A percentile compares a stretch with the other conserved stretches of the same genome.
phyloP scores from a whole-genome alignment of 1,140 invertebrate species.

The Caligus rogercresseyi region DNA sequence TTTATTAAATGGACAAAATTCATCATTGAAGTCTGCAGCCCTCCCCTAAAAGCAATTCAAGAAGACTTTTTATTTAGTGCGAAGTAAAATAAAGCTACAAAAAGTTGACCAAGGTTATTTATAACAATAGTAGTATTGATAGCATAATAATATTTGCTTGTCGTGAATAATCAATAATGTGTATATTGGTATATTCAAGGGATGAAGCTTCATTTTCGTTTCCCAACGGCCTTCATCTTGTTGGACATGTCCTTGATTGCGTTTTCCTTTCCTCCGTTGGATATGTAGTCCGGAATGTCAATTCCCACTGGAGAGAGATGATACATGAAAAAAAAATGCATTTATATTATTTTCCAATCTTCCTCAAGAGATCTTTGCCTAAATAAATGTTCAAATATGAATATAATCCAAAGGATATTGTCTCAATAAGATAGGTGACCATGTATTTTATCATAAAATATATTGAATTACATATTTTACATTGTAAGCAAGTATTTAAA shows the following conservation, averaged over 20 bases:
- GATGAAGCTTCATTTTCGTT: background rate
- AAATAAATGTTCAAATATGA: background rate
- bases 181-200: too few species aligned
- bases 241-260: constrained; percentile 15
- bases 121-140: too few species aligned
- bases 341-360: background rate
- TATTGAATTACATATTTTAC: too few species aligned
- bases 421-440: background rate
- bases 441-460: background rate
- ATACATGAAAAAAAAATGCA: background rate
- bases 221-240: constrained; percentile 12
- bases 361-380: background rate
- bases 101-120: too few species aligned
- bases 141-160: too few species aligned
- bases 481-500: too few species aligned
- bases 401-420: background rate
- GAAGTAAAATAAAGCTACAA: too few species aligned
- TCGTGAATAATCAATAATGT: too few species aligned
- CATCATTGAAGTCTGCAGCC: too few species aligned
- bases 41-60: too few species aligned
- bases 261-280: constrained; percentile 5
- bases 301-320: constrained; percentile 5
- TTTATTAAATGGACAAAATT: too few species aligned
- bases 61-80: too few species aligned
- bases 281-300: constrained; percentile 17